These are phyloP conservation scores for Drosophila insularis DNA, from an alignment of 1,140 invertebrate species.

Conservation along the genomic window DNA sequence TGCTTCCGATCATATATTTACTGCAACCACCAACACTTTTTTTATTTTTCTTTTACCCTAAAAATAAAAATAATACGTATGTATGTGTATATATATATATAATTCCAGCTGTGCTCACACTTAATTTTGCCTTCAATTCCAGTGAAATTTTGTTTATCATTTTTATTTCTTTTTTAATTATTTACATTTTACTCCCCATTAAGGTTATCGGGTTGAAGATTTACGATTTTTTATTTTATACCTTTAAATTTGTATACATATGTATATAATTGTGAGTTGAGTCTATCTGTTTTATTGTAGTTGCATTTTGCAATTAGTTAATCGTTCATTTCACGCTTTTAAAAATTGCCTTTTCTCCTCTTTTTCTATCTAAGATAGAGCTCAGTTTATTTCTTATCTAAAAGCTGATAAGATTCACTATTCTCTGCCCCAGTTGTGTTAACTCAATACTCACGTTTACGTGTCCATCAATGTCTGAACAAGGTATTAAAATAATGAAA, in stretches of 20 bases:
- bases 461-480: constrained; percentile 31
- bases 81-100: constrained; percentile 5
- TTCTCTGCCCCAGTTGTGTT: constrained; percentile 35
- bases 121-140: constrained; percentile 46
- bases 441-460: constrained; percentile 52
- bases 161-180: constrained; percentile 54
- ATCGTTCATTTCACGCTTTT: background rate
- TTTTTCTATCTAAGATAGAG: background rate
- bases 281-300: background rate
- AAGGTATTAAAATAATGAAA: constrained; percentile 5
- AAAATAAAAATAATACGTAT: constrained; percentile 37
- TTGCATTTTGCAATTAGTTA: constrained; percentile 7
- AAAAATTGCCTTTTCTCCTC: background rate
- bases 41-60: constrained; percentile 49
- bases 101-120: constrained; percentile 55
- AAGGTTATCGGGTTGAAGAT: background rate
- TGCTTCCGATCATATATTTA: constrained; percentile 2
- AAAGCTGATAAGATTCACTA: constrained; percentile 42
- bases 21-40: constrained; percentile 57
- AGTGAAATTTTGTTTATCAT: constrained; percentile 35
- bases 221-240: background rate
- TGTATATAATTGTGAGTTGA: background rate
- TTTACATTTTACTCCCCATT: constrained; percentile 15
- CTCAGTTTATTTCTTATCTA: background rate
- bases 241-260: no score